A percentile compares a stretch with the other conserved stretches of the same genome.
Conservation (phyloP, 2,797 vertebrate genomes). For the Fringilla coelebs region DNA sequence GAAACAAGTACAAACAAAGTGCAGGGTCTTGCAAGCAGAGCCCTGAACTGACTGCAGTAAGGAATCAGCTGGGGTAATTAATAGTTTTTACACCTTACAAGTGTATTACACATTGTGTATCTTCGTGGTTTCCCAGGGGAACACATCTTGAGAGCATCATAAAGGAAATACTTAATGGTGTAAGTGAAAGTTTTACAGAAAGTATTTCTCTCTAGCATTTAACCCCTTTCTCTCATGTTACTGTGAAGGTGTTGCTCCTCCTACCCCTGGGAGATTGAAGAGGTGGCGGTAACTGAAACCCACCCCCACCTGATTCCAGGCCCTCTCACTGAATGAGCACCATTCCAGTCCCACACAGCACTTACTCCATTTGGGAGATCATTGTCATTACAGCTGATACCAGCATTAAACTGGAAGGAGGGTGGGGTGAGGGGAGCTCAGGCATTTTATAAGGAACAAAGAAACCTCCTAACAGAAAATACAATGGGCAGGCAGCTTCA, state of each 20-base stretch:
- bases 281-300: background rate
- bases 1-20: background rate
- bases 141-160: background rate
- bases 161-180: background rate
- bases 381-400: background rate
- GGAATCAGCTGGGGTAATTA: background rate
- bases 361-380: background rate
- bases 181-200: background rate
- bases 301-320: accelerated
- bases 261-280: background rate
- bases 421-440: accelerated
- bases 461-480: background rate
- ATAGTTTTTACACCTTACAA: background rate
- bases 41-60: background rate
- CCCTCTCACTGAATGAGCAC: background rate
- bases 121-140: background rate
- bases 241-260: background rate
- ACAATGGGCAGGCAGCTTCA: background rate
- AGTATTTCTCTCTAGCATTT: background rate
- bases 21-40: background rate
- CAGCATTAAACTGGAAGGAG: background rate
- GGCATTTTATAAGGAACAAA: background rate
- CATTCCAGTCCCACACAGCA: background rate
- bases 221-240: background rate
- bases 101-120: background rate